Evolutionary conservation across 2,113 vertebrate species (phyloP), one percentile per base, ranked within the genome.

Genomic region (Pelecanus crispus): DNA sequence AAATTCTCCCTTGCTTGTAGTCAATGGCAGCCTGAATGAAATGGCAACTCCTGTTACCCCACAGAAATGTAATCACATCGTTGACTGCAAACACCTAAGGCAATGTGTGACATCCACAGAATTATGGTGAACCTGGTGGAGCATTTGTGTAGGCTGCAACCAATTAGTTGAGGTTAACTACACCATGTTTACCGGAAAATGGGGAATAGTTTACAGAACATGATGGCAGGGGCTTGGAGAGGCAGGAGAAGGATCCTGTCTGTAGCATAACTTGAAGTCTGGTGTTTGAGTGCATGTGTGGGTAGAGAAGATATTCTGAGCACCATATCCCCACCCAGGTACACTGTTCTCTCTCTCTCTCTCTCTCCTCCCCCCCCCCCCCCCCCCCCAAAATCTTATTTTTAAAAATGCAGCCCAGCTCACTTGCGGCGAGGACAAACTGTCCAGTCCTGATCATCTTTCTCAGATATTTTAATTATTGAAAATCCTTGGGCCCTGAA

Each of bases 81-180:
- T 68, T 79, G 79, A 92, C 42, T 62, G 74, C 61, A 83, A 87
- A 94, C 45, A 88, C 38, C 73, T 66, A 68, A 92, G 87, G 65
- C 82, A 59, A 50, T 14, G 7, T 80, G 29, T 82, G 56, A 72
- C 81, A 91, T 82, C 36, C 18, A 66, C 55, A 90, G 72, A 49
- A 58, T 62, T 29, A 42, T 8, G 14, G 45, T 79, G 95, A 97
- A 83, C 62, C 78, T 82, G 89, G 92, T 11, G 45, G 84, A 94
- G 86, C 36, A 84, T 84, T 96, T 86, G 44, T 89, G 32, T 63
- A 85, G 78, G 44, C 31, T 93, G 47, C 24, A 63, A 96, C 92
- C 85, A 95, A 78, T 95, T 92, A 78, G 36, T 44, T 53, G 49
- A 34, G 74, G 38, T 96, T 97, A 96, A 94, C 67, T 88, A 82